phyloP scores from a whole-genome alignment of 2,888 invertebrate genomes.

The Cosmopolites sordidus region DNA sequence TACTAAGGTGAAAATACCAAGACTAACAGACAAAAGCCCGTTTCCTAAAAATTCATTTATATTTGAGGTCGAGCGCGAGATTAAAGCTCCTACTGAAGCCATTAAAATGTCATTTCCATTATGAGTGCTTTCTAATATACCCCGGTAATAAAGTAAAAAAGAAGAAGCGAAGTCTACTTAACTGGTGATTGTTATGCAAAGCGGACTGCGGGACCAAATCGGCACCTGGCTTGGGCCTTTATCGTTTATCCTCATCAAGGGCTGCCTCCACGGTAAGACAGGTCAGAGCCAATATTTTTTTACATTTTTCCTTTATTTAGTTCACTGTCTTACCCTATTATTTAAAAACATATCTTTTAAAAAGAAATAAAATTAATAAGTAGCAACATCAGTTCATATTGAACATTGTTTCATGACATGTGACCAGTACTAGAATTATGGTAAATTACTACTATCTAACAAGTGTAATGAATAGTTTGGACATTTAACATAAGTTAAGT shows the following conservation, averaged over 20 bases:
- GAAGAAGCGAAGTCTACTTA: slow-evolving; percentile 46
- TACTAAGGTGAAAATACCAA: slow-evolving; percentile 22
- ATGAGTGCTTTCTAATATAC: slow-evolving; percentile 50
- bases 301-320: too few species aligned
- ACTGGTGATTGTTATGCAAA: slow-evolving; percentile 51
- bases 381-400: too few species aligned
- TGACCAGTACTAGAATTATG: too few species aligned
- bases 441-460: too few species aligned
- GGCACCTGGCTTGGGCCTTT: slow-evolving; percentile 48
- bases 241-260: slow-evolving; percentile 50
- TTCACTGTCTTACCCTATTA: too few species aligned
- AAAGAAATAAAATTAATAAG: too few species aligned
- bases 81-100: slow-evolving; percentile 39
- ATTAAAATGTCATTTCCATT: slow-evolving; percentile 50
- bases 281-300: slow-evolving; percentile 48
- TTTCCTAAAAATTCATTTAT: slow-evolving; percentile 49
- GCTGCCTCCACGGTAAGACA: slow-evolving; percentile 46
- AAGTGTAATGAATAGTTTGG: too few species aligned
- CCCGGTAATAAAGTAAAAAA: slow-evolving; percentile 46
- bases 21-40: slow-evolving; percentile 36
- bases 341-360: too few species aligned
- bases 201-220: slow-evolving; percentile 45
- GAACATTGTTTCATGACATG: too few species aligned
- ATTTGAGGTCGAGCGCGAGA: slow-evolving; percentile 40
- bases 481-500: too few species aligned